These are phyloP conservation scores for Coptodon bakossiorum DNA, from an alignment of 2,113 vertebrate genomes.

Conservation along the genomic window DNA sequence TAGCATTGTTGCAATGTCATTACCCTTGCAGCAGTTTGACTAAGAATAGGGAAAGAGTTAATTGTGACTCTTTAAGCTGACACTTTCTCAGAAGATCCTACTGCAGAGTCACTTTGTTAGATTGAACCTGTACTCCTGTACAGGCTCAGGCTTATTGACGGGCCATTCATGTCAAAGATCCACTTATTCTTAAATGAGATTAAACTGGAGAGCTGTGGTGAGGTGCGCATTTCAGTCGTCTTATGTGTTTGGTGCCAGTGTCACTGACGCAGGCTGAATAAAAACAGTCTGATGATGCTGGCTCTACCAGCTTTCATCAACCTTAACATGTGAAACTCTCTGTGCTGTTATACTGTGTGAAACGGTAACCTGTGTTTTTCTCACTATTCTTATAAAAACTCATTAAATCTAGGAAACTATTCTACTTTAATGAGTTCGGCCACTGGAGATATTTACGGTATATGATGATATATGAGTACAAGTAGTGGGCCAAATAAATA, in stretches of 20 bases:
- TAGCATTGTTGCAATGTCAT: background rate
- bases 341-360: background rate
- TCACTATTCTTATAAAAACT: background rate
- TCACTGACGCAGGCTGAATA: constrained; percentile 1
- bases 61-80: constrained; percentile 38
- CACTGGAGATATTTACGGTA: background rate
- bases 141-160: constrained; percentile 4
- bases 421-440: background rate
- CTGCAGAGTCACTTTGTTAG: background rate
- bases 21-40: background rate
- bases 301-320: background rate
- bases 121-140: background rate
- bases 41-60: constrained; percentile 43
- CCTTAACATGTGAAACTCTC: background rate
- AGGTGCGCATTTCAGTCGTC: background rate
- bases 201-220: background rate
- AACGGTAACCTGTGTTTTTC: background rate
- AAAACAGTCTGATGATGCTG: background rate
- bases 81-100: constrained; percentile 26
- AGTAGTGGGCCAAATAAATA: background rate
- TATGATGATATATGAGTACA: background rate
- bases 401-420: background rate
- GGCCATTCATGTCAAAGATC: constrained; percentile 19
- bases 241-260: background rate
- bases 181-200: constrained; percentile 35